These are phyloP conservation scores for Anastrepha obliqua DNA, from an alignment of 1,140 invertebrate genomes.

Conservation along the genomic window DNA sequence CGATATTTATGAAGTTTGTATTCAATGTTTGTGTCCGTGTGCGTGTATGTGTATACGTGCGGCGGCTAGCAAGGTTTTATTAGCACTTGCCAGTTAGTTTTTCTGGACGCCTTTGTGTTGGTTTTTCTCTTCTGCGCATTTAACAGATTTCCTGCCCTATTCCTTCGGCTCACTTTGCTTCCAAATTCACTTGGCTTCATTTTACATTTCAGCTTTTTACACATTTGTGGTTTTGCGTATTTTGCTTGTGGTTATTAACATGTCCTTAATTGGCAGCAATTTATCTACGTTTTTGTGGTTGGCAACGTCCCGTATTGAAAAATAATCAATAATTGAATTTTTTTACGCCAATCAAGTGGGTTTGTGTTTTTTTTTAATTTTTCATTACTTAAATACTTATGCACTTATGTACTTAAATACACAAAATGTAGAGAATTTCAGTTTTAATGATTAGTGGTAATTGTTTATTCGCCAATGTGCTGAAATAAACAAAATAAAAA, in stretches of 20 bases:
- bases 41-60: neutral
- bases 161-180: neutral
- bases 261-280: conserved; percentile 48
- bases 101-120: neutral
- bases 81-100: conserved; percentile 17
- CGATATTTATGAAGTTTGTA: neutral
- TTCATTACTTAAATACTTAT: too few species aligned
- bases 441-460: too few species aligned
- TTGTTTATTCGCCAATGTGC: too few species aligned
- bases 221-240: conserved; percentile 43
- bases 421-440: too few species aligned
- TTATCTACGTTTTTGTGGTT: conserved; percentile 37
- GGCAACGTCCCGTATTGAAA: conserved; percentile 17
- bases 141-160: neutral
- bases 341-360: too few species aligned
- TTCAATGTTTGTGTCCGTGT: neutral
- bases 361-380: too few species aligned
- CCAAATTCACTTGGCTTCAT: conserved; percentile 8
- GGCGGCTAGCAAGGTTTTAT: neutral
- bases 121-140: neutral
- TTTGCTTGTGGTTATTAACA: conserved; percentile 50
- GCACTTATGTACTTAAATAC: too few species aligned
- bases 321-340: neutral
- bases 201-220: conserved; percentile 29
- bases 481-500: too few species aligned